Conservation (phyloP, 2,888 invertebrate genomes). For the Scaptomyza caliginosa region DNA sequence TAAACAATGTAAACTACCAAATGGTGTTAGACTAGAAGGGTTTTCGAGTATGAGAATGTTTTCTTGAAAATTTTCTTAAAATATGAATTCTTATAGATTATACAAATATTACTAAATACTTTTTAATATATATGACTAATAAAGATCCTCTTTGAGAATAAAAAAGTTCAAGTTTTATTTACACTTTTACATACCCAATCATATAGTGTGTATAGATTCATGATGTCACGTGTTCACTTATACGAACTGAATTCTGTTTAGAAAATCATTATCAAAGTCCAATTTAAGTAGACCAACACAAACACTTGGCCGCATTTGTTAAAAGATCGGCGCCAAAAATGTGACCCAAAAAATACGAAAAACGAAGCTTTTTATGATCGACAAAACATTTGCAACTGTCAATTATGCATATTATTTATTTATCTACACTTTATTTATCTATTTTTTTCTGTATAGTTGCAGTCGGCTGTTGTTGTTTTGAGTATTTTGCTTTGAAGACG, state of each 20-base stretch:
- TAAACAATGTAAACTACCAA: no score
- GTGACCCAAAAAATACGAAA: constrained; percentile 7
- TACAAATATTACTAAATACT: no score
- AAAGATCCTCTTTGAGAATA: no score
- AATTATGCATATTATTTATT: constrained; percentile 36
- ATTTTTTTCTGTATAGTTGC: constrained; percentile 3
- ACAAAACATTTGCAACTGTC: constrained; percentile 60
- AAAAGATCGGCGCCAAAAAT: constrained; percentile 12
- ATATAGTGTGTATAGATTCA: constrained; percentile 79
- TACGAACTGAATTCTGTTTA: neutral
- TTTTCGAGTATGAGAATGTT: no score
- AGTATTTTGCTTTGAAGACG: constrained; percentile 3
- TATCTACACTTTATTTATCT: constrained; percentile 16
- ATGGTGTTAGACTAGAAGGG: no score
- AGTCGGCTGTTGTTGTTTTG: constrained; percentile 18
- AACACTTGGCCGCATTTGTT: constrained; percentile 34
- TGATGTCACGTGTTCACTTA: constrained; percentile 24
- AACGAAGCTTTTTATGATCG: neutral
- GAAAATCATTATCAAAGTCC: constrained; percentile 36
- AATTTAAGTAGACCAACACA: constrained; percentile 6
- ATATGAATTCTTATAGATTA: no score
- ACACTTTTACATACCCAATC: constrained; percentile 75
- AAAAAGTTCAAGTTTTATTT: no score
- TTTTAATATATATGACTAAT: no score
- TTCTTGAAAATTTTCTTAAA: no score